Conservation (phyloP, 2,888 invertebrate genomes). For the Drosophila suboccidentalis region DNA sequence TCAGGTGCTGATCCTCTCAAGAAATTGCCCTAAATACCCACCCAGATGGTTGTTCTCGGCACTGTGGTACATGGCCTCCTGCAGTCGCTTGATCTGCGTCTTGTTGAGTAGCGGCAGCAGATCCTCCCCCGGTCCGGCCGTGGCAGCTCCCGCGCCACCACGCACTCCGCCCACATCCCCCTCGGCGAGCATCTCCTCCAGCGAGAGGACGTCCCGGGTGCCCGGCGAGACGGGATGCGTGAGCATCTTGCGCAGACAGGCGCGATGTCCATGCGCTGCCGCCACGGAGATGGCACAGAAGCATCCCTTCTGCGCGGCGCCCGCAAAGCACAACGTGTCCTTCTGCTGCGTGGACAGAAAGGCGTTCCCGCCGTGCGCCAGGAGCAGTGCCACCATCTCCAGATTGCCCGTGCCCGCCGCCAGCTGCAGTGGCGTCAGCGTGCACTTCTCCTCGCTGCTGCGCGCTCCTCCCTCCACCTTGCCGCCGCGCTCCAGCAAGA, state of each 20-base stretch:
- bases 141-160: constrained; percentile 61
- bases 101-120: constrained; percentile 88
- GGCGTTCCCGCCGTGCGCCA: constrained; percentile 95
- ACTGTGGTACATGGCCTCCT: constrained; percentile 97
- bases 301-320: constrained; percentile 94
- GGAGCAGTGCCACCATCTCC: constrained; percentile 92
- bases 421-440: constrained; percentile 94
- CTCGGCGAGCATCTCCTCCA: constrained; percentile 96
- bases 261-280: constrained; percentile 94
- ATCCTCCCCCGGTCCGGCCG: constrained; percentile 78
- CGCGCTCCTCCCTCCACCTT: constrained; percentile 94
- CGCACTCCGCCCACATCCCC: constrained; percentile 87
- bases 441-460: constrained; percentile 93
- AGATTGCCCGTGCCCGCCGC: constrained; percentile 93
- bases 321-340: constrained; percentile 94
- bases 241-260: constrained; percentile 91
- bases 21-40: constrained; percentile 74
- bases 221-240: constrained; percentile 90
- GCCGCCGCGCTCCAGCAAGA: constrained; percentile 92
- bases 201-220: constrained; percentile 91
- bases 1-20: background rate
- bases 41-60: constrained; percentile 96
- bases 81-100: constrained; percentile 93
- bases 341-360: constrained; percentile 94
- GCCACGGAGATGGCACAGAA: constrained; percentile 96